Conservation (phyloP, 2,888 invertebrate species). For the Aporophyla nigra region DNA sequence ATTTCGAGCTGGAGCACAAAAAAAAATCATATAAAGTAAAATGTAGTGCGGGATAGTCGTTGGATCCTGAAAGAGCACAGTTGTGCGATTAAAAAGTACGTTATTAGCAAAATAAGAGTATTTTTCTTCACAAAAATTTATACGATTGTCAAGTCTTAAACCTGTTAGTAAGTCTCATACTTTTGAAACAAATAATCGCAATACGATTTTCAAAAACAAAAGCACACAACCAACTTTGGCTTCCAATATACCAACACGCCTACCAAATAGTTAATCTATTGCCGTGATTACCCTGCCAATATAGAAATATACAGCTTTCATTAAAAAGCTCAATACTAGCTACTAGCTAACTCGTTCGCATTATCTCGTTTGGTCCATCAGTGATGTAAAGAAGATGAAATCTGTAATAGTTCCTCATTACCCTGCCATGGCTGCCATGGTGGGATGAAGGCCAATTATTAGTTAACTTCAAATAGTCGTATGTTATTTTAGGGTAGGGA, state of each 20-base stretch:
- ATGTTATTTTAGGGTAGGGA: constrained; percentile 53
- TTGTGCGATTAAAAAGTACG: too few species aligned
- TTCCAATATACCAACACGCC: constrained; percentile 23
- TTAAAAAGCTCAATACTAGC: constrained; percentile 55
- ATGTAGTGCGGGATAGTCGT: too few species aligned
- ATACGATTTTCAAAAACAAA: not conserved
- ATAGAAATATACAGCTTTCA: constrained; percentile 72
- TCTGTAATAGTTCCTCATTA: constrained; percentile 67
- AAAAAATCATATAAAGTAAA: too few species aligned
- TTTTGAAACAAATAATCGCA: not conserved
- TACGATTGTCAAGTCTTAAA: not conserved
- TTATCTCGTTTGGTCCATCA: constrained; percentile 62
- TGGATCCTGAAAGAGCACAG: too few species aligned
- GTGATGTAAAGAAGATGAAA: constrained; percentile 67
- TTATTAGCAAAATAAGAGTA: too few species aligned
- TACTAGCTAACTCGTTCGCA: constrained; percentile 47
- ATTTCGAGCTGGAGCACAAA: too few species aligned
- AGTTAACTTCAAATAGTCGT: constrained; percentile 60
- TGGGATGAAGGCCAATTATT: constrained; percentile 60
- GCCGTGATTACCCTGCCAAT: constrained; percentile 75
- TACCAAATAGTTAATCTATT: constrained; percentile 62
- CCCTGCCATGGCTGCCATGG: constrained; percentile 61
- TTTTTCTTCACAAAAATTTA: too few species aligned
- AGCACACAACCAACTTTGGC: not conserved
- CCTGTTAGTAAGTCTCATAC: not conserved